Conservation (phyloP, 2,797 vertebrate genomes). For the Antrozous pallidus region DNA sequence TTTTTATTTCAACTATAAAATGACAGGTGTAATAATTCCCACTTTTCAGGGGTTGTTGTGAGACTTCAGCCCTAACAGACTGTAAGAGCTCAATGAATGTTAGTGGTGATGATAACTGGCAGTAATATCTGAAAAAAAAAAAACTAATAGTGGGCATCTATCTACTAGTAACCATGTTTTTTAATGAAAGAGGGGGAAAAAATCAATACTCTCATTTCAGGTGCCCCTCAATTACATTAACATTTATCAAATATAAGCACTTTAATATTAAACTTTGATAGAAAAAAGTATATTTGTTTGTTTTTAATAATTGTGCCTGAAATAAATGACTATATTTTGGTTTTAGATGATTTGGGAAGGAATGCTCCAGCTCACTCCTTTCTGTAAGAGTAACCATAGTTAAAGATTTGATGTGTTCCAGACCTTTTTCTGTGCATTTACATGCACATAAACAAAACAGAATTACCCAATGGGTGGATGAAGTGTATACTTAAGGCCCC, state of each 20-base stretch:
- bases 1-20: not conserved
- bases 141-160: too few species aligned
- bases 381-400: not conserved
- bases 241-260: not conserved
- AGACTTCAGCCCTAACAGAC: not conserved
- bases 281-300: not conserved
- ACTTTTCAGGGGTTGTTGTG: not conserved
- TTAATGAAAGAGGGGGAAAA: not conserved
- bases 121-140: not conserved
- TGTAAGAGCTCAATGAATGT: not conserved
- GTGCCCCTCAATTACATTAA: not conserved
- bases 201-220: not conserved
- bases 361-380: not conserved
- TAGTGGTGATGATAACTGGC: not conserved
- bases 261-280: not conserved
- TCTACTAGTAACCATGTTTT: not conserved
- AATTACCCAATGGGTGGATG: not conserved
- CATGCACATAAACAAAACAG: constrained; percentile 17
- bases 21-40: not conserved
- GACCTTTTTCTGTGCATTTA: not conserved
- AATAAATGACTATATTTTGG: not conserved
- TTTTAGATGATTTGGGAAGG: not conserved
- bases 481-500: not conserved
- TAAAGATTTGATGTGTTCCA: not conserved
- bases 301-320: not conserved